Evolutionary conservation across 2,888 invertebrate genomes (phyloP), one percentile per base, ranked within the genome.

Genomic region (Dorcus hopei): DNA sequence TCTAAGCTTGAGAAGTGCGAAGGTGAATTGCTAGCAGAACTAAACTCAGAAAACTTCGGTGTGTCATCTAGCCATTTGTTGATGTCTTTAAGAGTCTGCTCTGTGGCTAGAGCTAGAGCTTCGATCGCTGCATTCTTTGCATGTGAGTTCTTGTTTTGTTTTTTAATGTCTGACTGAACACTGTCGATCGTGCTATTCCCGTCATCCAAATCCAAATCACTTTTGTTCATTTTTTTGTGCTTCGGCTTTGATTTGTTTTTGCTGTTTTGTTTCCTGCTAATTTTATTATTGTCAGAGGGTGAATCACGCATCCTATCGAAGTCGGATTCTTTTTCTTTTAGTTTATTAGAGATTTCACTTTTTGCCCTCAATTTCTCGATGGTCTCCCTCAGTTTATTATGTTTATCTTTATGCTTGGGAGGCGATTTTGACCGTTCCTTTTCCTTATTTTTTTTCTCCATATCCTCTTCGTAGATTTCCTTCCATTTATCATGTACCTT

Each of bases 41-140:
- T 91, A 64, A 87, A 87, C 68, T 87, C 88, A 0, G 89, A 85
- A 61, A 87, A 84, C 66, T 87, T 87, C 0, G 93, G 92, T 0
- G 92, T 89, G 68, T 92, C 92, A 70, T 93, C 92, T 59, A 94
- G 78, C 92, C 93, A 93, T 70, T 92, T 91, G 74, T 91, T 93
- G 43, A 93, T 92, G 74, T 93, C 93, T 83, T 93, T 89, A 0
- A 90, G 81, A 14, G 89, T 90, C 79, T 91, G 88, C 70, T 88
- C 89, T 0, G 89, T 88, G 8, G 88, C 88, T 61, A 87, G 80
- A 69, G 87, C 87, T 16, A 89, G 76, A 3, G 88, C 89, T 72
- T 88, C 88, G 67, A 87, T 81, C 39, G 69, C 72, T 63, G 75
- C 72, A 64, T 58, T 67, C 54, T 68, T 72, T 47, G 53, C 61